Conservation (phyloP, 2,888 invertebrate species). For the Cataglyphis albicans region DNA sequence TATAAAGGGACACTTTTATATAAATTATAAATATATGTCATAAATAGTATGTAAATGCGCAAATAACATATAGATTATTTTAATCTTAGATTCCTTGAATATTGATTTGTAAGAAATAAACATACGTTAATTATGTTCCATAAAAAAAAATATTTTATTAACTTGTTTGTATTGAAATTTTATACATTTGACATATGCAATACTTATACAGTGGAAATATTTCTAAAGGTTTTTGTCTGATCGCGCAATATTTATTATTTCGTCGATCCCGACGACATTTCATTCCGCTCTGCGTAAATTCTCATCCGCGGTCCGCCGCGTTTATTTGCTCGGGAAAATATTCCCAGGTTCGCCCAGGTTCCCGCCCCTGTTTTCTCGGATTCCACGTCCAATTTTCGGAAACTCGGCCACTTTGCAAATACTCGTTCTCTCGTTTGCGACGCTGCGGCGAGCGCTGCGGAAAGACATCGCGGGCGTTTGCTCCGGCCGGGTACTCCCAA, state of each 20-base stretch:
- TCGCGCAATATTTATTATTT: slow-evolving; percentile 20
- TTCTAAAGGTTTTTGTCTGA: background rate
- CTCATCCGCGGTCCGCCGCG: slow-evolving; percentile 42
- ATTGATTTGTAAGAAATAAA: background rate
- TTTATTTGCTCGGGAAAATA: slow-evolving; percentile 55
- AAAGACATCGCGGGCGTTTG: slow-evolving; percentile 67
- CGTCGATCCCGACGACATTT: slow-evolving; percentile 29
- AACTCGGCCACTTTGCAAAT: slow-evolving; percentile 76
- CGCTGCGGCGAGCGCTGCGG: slow-evolving; percentile 36
- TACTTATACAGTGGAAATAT: background rate
- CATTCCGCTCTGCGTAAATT: slow-evolving; percentile 48
- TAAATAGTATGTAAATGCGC: too few relatives aligned
- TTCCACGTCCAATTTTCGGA: slow-evolving; percentile 68
- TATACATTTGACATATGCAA: background rate
- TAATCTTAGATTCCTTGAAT: background rate
- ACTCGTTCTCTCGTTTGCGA: slow-evolving; percentile 62
- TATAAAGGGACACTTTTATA: background rate
- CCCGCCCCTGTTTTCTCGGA: slow-evolving; percentile 70
- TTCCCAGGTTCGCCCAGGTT: slow-evolving; percentile 68
- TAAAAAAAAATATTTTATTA: background rate
- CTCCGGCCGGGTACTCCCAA: slow-evolving; percentile 59
- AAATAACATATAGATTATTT: background rate
- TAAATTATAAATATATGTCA: background rate
- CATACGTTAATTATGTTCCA: background rate
- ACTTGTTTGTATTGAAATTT: background rate